Evolutionary conservation across 2,113 vertebrate genomes (phyloP).

Genomic region (Dipodomys merriami): DNA sequence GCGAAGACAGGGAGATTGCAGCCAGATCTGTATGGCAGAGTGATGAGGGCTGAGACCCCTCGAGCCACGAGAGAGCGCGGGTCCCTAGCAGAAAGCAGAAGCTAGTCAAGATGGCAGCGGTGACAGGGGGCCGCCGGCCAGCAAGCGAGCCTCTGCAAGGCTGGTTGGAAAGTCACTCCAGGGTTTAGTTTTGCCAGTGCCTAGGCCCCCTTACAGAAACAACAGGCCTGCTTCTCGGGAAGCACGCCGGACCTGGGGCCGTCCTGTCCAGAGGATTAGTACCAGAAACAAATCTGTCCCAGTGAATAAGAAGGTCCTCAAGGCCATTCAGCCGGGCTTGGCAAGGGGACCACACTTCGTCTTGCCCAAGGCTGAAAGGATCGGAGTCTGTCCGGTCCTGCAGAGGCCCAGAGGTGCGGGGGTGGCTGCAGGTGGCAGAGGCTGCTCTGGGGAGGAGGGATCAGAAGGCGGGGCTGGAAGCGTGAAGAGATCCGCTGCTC

Average conservation of each 20-base stretch:
- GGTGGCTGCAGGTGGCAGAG: not conserved
- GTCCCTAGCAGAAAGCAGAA: not conserved
- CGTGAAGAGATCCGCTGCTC: rapidly evolving
- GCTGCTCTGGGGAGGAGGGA: not conserved
- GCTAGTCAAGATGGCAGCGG: no score
- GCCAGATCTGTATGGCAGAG: not conserved
- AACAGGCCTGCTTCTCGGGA: rapidly evolving
- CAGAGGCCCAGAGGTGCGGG: not conserved
- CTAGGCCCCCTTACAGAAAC: not conserved
- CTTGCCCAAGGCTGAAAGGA: not conserved
- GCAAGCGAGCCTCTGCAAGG: no score
- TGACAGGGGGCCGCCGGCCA: no score
- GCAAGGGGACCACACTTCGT: not conserved
- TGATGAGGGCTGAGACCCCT: not conserved
- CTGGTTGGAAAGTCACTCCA: not conserved
- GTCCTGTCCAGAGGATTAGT: not conserved
- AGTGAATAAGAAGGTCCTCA: not conserved
- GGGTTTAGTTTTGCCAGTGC: not conserved
- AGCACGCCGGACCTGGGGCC: rapidly evolving
- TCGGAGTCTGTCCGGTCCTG: not conserved
- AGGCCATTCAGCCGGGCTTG: no score
- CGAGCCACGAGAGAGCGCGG: not conserved
- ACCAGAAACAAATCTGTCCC: not conserved
- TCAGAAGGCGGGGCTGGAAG: no score
- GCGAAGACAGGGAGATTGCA: rapidly evolving